These are phyloP conservation scores for Galeopterus variegatus DNA, from an alignment of 2,113 vertebrate species.

Conservation along the genomic window DNA sequence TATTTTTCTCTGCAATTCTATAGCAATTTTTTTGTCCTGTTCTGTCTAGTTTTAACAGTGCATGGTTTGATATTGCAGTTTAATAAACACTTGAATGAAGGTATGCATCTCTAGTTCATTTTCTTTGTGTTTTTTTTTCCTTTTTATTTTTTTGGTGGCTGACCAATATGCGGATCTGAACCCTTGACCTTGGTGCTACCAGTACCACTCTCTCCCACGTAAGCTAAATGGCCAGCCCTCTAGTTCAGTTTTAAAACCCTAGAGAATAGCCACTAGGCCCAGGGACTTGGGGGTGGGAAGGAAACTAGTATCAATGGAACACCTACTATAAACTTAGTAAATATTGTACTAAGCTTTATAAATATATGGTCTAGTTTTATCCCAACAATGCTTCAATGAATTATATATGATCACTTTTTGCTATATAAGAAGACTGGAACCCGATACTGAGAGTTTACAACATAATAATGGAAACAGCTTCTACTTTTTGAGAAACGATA, in stretches of 20 bases:
- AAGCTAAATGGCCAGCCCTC: not conserved
- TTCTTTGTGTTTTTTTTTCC: too few relatives aligned
- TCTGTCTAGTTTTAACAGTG: not conserved
- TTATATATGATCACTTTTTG: not conserved
- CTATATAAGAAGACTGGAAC: not conserved
- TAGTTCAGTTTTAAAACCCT: not conserved
- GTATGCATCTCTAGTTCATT: not conserved
- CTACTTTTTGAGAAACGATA: not conserved
- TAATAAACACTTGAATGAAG: not conserved
- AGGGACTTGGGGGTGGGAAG: rapidly evolving
- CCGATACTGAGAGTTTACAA: not conserved
- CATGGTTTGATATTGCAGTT: not conserved
- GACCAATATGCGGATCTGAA: too few relatives aligned
- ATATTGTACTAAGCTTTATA: not conserved
- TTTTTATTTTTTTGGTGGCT: too few relatives aligned
- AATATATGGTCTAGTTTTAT: not conserved
- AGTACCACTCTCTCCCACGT: too few relatives aligned
- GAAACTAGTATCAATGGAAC: not conserved
- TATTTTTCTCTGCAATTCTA: not conserved
- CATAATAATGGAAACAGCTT: not conserved
- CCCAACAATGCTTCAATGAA: not conserved
- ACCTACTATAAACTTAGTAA: not conserved
- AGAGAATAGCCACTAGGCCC: not conserved
- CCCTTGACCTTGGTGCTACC: too few relatives aligned
- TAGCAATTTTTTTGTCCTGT: not conserved